phyloP scores from a whole-genome alignment of 1,140 invertebrate genomes.

The Colletes latitarsis region DNA sequence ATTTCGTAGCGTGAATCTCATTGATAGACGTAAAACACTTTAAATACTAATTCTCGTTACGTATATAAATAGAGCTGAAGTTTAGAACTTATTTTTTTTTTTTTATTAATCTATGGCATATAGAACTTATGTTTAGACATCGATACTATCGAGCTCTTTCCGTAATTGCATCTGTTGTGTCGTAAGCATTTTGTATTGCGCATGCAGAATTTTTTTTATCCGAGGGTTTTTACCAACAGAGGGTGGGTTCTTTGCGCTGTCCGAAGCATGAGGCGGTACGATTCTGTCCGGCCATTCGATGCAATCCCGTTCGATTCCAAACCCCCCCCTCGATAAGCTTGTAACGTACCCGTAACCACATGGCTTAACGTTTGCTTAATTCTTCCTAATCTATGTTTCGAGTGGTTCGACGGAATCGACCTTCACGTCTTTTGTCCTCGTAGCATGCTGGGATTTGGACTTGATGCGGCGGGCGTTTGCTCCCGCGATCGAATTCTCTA shows the following conservation, averaged over 20 bases:
- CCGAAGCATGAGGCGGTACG: slow-evolving; percentile 60
- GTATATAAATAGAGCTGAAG: slow-evolving; percentile 44
- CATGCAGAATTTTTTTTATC: slow-evolving; percentile 68
- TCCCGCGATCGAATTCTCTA: neutral
- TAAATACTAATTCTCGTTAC: slow-evolving; percentile 43
- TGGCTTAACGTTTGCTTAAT: no score
- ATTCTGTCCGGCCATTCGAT: slow-evolving; percentile 49
- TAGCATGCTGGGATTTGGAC: slow-evolving; percentile 66
- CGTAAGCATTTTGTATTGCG: slow-evolving; percentile 70
- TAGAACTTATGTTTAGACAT: slow-evolving; percentile 48
- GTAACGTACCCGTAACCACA: neutral
- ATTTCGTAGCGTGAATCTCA: slow-evolving; percentile 67
- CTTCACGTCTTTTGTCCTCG: slow-evolving; percentile 48
- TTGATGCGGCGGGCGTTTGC: slow-evolving; percentile 29
- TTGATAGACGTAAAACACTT: slow-evolving; percentile 73
- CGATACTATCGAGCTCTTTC: slow-evolving; percentile 61
- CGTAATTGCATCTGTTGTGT: slow-evolving; percentile 69
- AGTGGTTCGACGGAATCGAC: slow-evolving; percentile 54
- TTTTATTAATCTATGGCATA: slow-evolving; percentile 6
- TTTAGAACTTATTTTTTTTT: slow-evolving; percentile 39
- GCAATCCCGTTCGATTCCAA: neutral
- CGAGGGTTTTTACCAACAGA: slow-evolving; percentile 49
- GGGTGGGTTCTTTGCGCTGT: slow-evolving; percentile 63
- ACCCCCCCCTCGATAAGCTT: no score
- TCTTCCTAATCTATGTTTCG: no score